Base-by-base conservation (phyloP, 2,797 vertebrate species). In the Tapirus indicus region DNA sequence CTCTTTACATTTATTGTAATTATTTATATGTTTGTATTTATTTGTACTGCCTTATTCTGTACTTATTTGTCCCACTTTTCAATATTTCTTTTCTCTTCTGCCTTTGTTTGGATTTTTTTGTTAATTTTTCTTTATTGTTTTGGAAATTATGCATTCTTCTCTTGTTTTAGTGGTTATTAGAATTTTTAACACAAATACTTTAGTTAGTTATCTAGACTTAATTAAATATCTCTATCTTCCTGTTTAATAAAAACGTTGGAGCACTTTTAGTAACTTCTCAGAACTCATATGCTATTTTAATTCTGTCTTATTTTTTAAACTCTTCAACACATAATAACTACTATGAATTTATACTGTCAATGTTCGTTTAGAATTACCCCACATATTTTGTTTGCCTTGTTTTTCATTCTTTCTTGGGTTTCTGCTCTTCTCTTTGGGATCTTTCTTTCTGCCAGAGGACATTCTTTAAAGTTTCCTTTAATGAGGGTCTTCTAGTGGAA, bases 361-460 rank as follows among this genome's bases (percentile, higher is more conserved):
- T 86, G 11, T 91, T 90, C 83, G 38, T 92, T 84, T 90, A 62
- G 8, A 93, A 83, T 87, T 77, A 88, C 7, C 17, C 32, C 21
- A 32, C 14, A 29, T 80, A 62, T 35, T 87, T 94, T 38, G 6
- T 89, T 93, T 69, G 13, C 32, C 2, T 93, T 89, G 71, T 47
- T 74, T 92, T 91, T 92, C 16, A 90, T 82, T 79, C n/a, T 60
- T 93, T 78, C 38, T 80, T 80, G 6, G 3, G 32, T 93, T 96
- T 90, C 38, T 79, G 7, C 60, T 75, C 41, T 85, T 79, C 72
- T 14, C 38, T 93, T 38, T 95, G 58, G 29, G 41, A 74, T 93
- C 49, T 56, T 38, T 84, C 32, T 79, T 91, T 88, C 27, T 80
- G 4, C 72, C 27, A 62, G 75, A 49, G 35, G 68, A 62, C 25